These are phyloP conservation scores for Chamaea fasciata DNA, from an alignment of 2,113 vertebrate genomes.

Conservation along the genomic window DNA sequence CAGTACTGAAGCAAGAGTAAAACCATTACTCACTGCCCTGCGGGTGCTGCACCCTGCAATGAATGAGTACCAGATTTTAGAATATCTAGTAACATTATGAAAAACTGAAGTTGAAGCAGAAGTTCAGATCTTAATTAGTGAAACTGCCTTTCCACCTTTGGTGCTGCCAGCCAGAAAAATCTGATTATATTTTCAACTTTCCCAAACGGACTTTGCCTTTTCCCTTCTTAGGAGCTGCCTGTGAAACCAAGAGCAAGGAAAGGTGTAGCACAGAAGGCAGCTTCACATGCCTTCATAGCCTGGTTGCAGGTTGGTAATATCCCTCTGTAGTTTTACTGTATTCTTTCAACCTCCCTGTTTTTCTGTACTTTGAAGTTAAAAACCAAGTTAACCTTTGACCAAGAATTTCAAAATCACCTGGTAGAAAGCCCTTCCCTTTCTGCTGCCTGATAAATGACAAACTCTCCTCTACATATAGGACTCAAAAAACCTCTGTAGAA, in stretches of 20 bases:
- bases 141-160: neutral
- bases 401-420: slow-evolving; percentile 35
- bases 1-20: slow-evolving; percentile 41
- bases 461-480: neutral
- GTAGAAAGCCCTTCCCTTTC: slow-evolving; percentile 15
- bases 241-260: neutral
- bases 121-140: slow-evolving; percentile 44
- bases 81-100: slow-evolving; percentile 12
- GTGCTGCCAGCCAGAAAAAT: neutral
- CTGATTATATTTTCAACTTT: neutral
- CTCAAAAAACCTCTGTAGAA: neutral
- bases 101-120: neutral
- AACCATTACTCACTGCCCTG: slow-evolving; percentile 60
- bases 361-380: slow-evolving; percentile 49
- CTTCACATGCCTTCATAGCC: neutral
- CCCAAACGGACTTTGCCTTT: neutral
- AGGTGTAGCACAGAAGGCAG: neutral
- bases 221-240: neutral
- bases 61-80: slow-evolving; percentile 24
- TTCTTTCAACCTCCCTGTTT: slow-evolving; percentile 1
- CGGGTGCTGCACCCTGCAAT: slow-evolving; percentile 35
- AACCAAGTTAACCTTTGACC: slow-evolving; percentile 41
- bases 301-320: neutral
- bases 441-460: slow-evolving; percentile 1
- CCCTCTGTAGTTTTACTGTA: neutral